Percentiles rank a stretch among this genome's conserved stretches.
These are phyloP conservation scores for Grus americana DNA, from an alignment of 2,113 vertebrate species.

Conservation along the genomic window DNA sequence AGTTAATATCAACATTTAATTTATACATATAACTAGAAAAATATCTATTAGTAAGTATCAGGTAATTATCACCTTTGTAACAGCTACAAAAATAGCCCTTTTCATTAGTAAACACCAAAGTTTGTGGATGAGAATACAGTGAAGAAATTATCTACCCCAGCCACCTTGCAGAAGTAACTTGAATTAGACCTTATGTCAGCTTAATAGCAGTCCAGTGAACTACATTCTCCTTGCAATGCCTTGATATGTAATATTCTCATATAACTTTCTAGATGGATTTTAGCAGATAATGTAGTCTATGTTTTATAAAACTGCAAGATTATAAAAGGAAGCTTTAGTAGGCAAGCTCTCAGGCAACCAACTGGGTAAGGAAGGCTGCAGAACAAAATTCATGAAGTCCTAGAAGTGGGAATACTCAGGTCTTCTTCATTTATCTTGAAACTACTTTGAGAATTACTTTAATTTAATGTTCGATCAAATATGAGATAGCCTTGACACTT, in stretches of 20 bases:
- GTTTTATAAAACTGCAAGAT: background rate
- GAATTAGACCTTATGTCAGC: background rate
- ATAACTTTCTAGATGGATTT: background rate
- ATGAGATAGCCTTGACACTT: background rate
- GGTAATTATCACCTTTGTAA: background rate
- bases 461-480: background rate
- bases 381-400: background rate
- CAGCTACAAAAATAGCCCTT: background rate
- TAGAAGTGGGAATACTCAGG: background rate
- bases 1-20: slow-evolving; percentile 23
- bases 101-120: background rate
- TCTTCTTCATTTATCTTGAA: background rate
- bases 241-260: background rate
- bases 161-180: background rate
- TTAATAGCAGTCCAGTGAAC: background rate
- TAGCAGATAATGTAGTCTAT: background rate
- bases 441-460: background rate
- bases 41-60: background rate
- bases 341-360: background rate
- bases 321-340: background rate
- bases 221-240: background rate
- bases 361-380: background rate
- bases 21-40: slow-evolving; percentile 19
- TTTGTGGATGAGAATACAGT: background rate
- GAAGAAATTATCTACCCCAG: background rate